phyloP scores from a whole-genome alignment of 1,140 invertebrate genomes.

The Octopus bimaculoides region DNA sequence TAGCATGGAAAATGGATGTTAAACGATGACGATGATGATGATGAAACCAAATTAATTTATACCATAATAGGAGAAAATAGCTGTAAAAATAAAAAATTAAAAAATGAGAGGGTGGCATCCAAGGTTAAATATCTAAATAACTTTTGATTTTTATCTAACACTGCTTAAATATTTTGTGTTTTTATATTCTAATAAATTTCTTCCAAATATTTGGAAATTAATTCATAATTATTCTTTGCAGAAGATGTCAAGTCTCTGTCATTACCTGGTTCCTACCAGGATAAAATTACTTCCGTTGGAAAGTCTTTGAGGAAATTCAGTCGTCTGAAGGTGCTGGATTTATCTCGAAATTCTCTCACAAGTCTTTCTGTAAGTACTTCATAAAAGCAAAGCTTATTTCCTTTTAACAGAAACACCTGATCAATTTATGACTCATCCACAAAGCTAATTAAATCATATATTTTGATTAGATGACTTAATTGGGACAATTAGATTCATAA shows the following conservation, averaged over 20 bases:
- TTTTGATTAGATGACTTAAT: too few species aligned
- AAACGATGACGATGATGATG: too few species aligned
- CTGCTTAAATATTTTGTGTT: not conserved
- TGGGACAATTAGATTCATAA: too few species aligned
- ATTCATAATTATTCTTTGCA: constrained; percentile 26
- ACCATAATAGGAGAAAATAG: too few species aligned
- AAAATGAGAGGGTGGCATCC: too few species aligned
- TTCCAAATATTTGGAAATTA: not conserved
- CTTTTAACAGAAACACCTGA: too few species aligned
- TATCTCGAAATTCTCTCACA: constrained; percentile 54
- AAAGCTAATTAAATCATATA: not conserved
- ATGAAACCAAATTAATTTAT: too few species aligned
- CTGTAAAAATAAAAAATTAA: too few species aligned
- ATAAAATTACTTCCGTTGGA: constrained; percentile 54
- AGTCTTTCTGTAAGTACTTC: constrained; percentile 32
- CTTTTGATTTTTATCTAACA: too few species aligned
- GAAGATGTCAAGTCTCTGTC: constrained; percentile 56
- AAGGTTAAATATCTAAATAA: too few species aligned
- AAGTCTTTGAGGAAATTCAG: constrained; percentile 50
- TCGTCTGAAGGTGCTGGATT: constrained; percentile 53
- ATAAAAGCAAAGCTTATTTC: not conserved
- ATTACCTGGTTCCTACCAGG: constrained; percentile 56
- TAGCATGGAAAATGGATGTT: too few species aligned
- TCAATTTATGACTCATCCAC: too few species aligned
- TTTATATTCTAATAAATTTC: not conserved